Percentiles rank a stretch among this genome's conserved stretches.
These are phyloP conservation scores for Acrobasis repandana DNA, from an alignment of 2,888 invertebrate genomes.

Conservation along the genomic window DNA sequence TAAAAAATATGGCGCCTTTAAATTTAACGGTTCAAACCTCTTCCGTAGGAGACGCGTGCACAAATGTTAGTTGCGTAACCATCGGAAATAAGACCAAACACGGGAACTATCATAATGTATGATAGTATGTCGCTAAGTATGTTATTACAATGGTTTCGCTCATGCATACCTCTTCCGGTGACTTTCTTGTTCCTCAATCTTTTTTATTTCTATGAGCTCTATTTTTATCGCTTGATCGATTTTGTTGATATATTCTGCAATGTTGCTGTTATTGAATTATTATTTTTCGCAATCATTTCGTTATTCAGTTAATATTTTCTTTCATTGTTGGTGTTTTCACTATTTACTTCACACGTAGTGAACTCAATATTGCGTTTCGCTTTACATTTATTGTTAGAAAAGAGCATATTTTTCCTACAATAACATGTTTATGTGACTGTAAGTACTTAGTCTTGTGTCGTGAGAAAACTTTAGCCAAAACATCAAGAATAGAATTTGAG, in stretches of 20 bases:
- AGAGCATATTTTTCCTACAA: neutral
- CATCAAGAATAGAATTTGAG: neutral
- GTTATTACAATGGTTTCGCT: slow-evolving; percentile 37
- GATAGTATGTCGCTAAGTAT: slow-evolving; percentile 45
- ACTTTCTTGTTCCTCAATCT: slow-evolving; percentile 35
- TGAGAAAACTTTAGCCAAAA: neutral
- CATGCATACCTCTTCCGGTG: slow-evolving; percentile 53
- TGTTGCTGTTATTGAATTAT: neutral
- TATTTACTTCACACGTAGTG: no score
- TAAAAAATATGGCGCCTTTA: slow-evolving; percentile 34
- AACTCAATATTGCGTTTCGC: neutral
- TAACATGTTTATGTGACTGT: neutral
- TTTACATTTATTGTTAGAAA: neutral
- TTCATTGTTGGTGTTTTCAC: no score
- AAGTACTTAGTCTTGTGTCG: neutral
- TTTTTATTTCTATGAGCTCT: slow-evolving; percentile 27
- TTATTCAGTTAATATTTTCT: no score
- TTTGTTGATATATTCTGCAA: slow-evolving; percentile 16
- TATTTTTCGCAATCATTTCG: neutral
- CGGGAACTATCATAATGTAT: slow-evolving; percentile 48
- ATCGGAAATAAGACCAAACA: slow-evolving; percentile 50
- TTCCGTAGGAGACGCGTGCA: slow-evolving; percentile 61
- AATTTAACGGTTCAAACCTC: slow-evolving; percentile 39
- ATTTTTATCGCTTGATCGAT: slow-evolving; percentile 21
- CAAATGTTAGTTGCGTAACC: slow-evolving; percentile 34